Evolutionary conservation across 2,888 invertebrate species (phyloP).

Genomic region (Stegana nigrithorax): DNA sequence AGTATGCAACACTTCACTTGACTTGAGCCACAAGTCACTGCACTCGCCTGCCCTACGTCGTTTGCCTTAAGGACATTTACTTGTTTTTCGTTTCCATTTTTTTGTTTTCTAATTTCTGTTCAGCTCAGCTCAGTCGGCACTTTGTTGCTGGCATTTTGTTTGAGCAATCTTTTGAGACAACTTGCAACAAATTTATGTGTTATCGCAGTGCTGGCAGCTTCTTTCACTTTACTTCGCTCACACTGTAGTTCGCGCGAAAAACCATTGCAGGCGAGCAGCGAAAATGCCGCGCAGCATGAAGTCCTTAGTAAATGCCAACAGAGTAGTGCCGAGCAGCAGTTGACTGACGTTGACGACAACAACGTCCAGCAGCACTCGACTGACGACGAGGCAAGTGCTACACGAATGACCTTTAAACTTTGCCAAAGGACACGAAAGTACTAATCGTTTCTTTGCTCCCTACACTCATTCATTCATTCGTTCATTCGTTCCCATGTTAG

Average conservation of each 20-base stretch:
- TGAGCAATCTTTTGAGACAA: neutral
- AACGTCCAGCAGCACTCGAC: neutral
- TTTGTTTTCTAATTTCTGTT: neutral
- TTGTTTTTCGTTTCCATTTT: neutral
- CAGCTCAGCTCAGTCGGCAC: neutral
- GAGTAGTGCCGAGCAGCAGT: neutral
- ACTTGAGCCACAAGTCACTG: neutral
- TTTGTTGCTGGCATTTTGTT: neutral
- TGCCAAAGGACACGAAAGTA: conserved; percentile 62
- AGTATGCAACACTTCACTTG: conserved; percentile 30
- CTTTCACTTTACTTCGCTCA: neutral
- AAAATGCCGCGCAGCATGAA: neutral
- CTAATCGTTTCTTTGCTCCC: conserved; percentile 62
- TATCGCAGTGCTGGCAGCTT: neutral
- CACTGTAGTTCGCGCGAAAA: neutral
- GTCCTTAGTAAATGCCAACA: no score
- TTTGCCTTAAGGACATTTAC: neutral
- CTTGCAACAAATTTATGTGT: conserved; percentile 13
- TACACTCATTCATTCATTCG: conserved; percentile 46
- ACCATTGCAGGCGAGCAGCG: neutral
- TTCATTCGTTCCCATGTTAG: conserved; percentile 46
- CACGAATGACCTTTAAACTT: conserved; percentile 62
- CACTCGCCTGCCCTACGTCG: neutral
- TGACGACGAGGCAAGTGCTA: neutral
- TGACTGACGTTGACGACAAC: conserved; percentile 1